Evolutionary conservation across 2,113 vertebrate species (phyloP), one percentile per base, ranked within the genome.

Genomic region (Sander vitreus): DNA sequence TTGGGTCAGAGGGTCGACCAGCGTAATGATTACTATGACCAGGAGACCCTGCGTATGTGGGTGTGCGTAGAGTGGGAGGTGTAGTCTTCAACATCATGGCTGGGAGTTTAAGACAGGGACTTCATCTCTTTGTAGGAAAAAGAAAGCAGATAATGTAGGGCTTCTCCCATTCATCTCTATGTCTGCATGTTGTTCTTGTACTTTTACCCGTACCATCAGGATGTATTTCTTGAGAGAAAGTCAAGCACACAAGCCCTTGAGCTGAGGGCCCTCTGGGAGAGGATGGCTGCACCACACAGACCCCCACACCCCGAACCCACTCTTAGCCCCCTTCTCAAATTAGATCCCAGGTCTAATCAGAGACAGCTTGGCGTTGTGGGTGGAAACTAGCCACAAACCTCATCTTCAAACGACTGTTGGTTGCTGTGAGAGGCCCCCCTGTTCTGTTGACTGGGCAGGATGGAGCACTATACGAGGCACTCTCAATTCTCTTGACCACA

Each of bases 321-420:
- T 85, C 73, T 51, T 81, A 91, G 80, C 86, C 89, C 91, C 90
- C 79, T 86, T 87, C 81, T 85, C 90, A 93, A 93, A 94, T 93
- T 91, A 94, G 84, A 93, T 92, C 89, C 84, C 82, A 90, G 88
- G 90, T 93, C 89, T 94, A 95, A 93, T 93, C 91, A 94, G 88
- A 93, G 85, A 90, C 91, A 92, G 91, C 91, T 92, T 93, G 90
- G 87, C 83, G 53, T 89, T 92, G 93, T 91, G 92, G 91, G 90
- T 93, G 92, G 92, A 94, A 94, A 93, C 91, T 91, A 92, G 89
- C 94, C 92, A 87, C 93, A 95, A 91, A 91, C 91, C 91, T 89
- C 92, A 92, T 93, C 93, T 93, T 92, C 90, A 92, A 92, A 93
- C 93, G 84, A 79, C 87, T 89, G 78, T 71, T 91, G 88, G 93